These are phyloP conservation scores for Drosophila bocqueti DNA, from an alignment of 1,140 invertebrate genomes.

Conservation along the genomic window DNA sequence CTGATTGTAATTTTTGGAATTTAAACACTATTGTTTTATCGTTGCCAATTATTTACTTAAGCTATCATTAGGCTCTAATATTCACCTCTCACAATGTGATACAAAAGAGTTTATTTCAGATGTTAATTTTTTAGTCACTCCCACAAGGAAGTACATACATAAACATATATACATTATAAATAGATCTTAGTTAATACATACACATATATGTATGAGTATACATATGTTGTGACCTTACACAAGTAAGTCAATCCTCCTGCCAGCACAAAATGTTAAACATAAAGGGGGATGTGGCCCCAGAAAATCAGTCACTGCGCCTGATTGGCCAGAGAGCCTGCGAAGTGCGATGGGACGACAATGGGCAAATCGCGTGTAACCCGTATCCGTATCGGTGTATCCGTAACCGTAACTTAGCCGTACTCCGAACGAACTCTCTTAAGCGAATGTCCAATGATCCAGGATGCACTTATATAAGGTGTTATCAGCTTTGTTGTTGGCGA, in stretches of 20 bases:
- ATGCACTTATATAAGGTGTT: not conserved
- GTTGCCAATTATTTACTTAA: not conserved
- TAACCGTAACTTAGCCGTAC: constrained; percentile 12
- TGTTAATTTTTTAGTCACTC: not conserved
- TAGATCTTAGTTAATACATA: not conserved
- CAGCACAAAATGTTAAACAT: constrained; percentile 1
- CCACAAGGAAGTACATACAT: not conserved
- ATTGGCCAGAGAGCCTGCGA: constrained; percentile 47
- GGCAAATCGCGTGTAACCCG: constrained; percentile 41
- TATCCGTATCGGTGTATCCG: constrained; percentile 26
- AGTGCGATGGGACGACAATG: constrained; percentile 53
- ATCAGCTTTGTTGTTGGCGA: not conserved
- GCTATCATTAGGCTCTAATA: not conserved
- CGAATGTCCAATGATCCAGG: not conserved
- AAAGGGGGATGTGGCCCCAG: constrained; percentile 34
- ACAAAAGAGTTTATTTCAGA: not conserved
- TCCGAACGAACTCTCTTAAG: constrained; percentile 6
- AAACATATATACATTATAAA: not conserved
- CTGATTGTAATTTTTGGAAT: not conserved
- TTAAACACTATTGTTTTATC: not conserved
- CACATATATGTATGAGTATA: not conserved
- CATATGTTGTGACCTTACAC: constrained; percentile 44
- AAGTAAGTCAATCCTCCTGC: constrained; percentile 21
- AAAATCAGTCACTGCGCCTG: constrained; percentile 43
- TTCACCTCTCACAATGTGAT: not conserved